Evolutionary conservation across 2,888 invertebrate species (phyloP).

Genomic region (Epinotia demarniana): DNA sequence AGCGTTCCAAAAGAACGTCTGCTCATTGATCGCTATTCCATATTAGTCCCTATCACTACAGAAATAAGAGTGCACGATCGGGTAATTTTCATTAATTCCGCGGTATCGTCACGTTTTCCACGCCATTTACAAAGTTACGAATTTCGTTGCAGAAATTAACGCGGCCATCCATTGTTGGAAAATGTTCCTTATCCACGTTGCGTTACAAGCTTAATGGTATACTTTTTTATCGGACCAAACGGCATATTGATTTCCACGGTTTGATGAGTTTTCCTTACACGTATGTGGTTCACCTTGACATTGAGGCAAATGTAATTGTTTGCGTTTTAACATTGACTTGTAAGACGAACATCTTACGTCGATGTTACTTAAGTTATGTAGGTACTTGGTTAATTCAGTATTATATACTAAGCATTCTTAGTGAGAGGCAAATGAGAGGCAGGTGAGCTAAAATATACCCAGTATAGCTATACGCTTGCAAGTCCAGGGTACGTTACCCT

Average conservation of each 20-base stretch:
- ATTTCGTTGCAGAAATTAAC: neutral
- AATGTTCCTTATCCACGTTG: neutral
- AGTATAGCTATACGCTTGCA: too few relatives aligned
- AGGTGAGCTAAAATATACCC: too few relatives aligned
- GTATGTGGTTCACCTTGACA: slow-evolving; percentile 33
- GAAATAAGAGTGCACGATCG: neutral
- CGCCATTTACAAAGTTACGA: slow-evolving; percentile 25
- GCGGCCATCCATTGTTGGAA: neutral
- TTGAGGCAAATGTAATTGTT: slow-evolving; percentile 26
- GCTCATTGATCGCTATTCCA: neutral
- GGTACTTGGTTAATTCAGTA: neutral
- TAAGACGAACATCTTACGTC: neutral
- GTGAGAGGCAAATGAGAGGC: too few relatives aligned
- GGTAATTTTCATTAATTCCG: slow-evolving; percentile 10
- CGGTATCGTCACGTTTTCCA: slow-evolving; percentile 5
- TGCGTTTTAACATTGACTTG: slow-evolving; percentile 26
- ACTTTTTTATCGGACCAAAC: neutral
- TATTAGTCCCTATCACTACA: neutral
- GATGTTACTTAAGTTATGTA: neutral
- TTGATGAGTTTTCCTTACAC: slow-evolving; percentile 32
- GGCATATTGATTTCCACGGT: slow-evolving; percentile 21
- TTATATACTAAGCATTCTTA: neutral
- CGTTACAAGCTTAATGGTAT: neutral
- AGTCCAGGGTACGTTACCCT: too few relatives aligned
- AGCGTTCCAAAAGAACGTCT: neutral